Conservation (phyloP, 2,888 invertebrate genomes). For the Himalopsyche japonica region DNA sequence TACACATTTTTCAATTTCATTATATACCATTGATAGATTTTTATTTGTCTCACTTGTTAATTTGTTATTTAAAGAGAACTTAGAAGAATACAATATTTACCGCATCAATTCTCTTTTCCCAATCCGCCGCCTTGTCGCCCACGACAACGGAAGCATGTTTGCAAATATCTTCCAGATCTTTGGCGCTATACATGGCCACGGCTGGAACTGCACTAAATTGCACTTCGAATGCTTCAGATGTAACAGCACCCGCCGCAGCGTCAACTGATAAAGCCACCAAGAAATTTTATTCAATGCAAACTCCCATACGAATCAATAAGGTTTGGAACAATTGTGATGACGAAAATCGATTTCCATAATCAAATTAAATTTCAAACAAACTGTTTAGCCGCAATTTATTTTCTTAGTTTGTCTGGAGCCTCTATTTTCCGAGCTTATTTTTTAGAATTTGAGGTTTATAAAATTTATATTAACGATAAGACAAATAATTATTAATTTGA, state of each 20-base stretch:
- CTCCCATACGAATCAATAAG: too few species aligned
- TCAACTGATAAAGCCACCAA: constrained; percentile 24
- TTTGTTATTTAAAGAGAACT: neutral
- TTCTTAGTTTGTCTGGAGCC: too few species aligned
- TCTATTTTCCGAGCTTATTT: too few species aligned
- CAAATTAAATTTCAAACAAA: too few species aligned
- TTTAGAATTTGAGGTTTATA: too few species aligned
- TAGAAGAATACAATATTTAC: constrained; percentile 53
- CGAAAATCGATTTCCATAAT: too few species aligned
- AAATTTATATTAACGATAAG: too few species aligned
- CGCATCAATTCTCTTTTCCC: constrained; percentile 93
- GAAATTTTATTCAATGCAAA: neutral
- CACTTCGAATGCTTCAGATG: constrained; percentile 83
- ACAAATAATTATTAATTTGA: too few species aligned
- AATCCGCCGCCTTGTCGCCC: constrained; percentile 82
- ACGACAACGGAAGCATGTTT: constrained; percentile 74
- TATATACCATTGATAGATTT: too few species aligned
- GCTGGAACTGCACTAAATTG: constrained; percentile 84
- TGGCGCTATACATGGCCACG: constrained; percentile 78
- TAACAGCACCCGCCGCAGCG: constrained; percentile 81
- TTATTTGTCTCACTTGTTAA: neutral
- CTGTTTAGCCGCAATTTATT: too few species aligned
- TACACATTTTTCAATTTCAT: too few species aligned
- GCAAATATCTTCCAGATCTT: constrained; percentile 83
- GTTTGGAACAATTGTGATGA: too few species aligned